These are phyloP conservation scores for Drosophila leonis DNA, from an alignment of 2,888 invertebrate genomes.

Conservation along the genomic window DNA sequence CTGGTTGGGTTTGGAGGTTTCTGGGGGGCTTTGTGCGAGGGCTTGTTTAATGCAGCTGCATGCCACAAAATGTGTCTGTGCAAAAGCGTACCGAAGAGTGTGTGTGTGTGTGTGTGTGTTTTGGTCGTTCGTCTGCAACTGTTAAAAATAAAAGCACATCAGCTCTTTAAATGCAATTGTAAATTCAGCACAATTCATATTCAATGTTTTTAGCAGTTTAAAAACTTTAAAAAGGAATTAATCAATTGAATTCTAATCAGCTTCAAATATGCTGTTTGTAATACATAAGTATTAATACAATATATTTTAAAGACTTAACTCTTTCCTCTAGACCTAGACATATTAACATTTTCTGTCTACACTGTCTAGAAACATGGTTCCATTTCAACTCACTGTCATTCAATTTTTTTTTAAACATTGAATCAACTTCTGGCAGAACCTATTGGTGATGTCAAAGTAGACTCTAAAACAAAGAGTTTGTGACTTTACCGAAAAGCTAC, in stretches of 20 bases:
- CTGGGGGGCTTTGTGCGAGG: constrained; percentile 1
- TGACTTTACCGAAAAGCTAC: too few relatives aligned
- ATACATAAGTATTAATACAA: too few relatives aligned
- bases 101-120: constrained; percentile 22
- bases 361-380: too few relatives aligned
- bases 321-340: too few relatives aligned
- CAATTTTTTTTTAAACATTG: too few relatives aligned
- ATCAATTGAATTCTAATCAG: background rate
- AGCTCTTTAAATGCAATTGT: constrained; percentile 35
- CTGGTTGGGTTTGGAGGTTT: background rate
- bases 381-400: too few relatives aligned
- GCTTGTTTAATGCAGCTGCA: constrained; percentile 51
- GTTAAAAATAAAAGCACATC: constrained; percentile 46
- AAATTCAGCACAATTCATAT: constrained; percentile 9
- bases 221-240: background rate
- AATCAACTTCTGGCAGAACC: too few relatives aligned
- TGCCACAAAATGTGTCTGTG: constrained; percentile 35
- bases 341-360: too few relatives aligned
- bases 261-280: too few relatives aligned
- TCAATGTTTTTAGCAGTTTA: background rate
- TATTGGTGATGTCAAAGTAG: too few relatives aligned
- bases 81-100: background rate
- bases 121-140: constrained; percentile 27
- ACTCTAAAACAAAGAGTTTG: too few relatives aligned
- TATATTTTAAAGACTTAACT: too few relatives aligned